A percentile compares a stretch with the other conserved stretches of the same genome.
Evolutionary conservation across 2,888 invertebrate genomes (phyloP).

Genomic region (Philaethria dido): DNA sequence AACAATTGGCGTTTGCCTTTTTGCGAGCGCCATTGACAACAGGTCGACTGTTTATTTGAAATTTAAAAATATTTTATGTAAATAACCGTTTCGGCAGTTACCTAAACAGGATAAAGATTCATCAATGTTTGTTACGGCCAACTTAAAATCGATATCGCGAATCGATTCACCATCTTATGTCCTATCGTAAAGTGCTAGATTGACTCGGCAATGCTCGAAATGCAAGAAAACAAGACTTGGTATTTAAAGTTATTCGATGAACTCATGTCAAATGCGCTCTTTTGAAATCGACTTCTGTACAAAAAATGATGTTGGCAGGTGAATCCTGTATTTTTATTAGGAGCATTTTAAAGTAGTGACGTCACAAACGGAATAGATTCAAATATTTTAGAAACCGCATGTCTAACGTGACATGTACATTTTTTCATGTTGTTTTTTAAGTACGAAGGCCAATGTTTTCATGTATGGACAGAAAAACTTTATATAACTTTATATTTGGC

Average conservation of each 20-base stretch:
- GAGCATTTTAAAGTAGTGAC: slow-evolving; percentile 57
- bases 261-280: slow-evolving; percentile 69
- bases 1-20: slow-evolving; percentile 48
- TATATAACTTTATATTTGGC: slow-evolving; percentile 17
- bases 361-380: slow-evolving; percentile 48
- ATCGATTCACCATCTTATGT: slow-evolving; percentile 31
- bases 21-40: slow-evolving; percentile 62
- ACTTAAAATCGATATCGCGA: slow-evolving; percentile 34
- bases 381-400: slow-evolving; percentile 36
- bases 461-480: not conserved
- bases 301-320: slow-evolving; percentile 77
- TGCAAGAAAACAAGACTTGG: slow-evolving; percentile 33
- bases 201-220: slow-evolving; percentile 28
- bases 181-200: slow-evolving; percentile 33
- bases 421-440: slow-evolving; percentile 16
- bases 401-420: slow-evolving; percentile 10
- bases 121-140: slow-evolving; percentile 68
- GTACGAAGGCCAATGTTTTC: slow-evolving; percentile 15
- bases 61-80: slow-evolving; percentile 75
- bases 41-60: slow-evolving; percentile 70
- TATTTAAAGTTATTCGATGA: slow-evolving; percentile 64
- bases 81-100: slow-evolving; percentile 70
- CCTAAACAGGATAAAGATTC: slow-evolving; percentile 73
- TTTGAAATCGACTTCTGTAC: slow-evolving; percentile 63
- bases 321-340: slow-evolving; percentile 74